These are phyloP conservation scores for Hippocampus kuda DNA, from an alignment of 2,797 vertebrate genomes.

Conservation along the genomic window DNA sequence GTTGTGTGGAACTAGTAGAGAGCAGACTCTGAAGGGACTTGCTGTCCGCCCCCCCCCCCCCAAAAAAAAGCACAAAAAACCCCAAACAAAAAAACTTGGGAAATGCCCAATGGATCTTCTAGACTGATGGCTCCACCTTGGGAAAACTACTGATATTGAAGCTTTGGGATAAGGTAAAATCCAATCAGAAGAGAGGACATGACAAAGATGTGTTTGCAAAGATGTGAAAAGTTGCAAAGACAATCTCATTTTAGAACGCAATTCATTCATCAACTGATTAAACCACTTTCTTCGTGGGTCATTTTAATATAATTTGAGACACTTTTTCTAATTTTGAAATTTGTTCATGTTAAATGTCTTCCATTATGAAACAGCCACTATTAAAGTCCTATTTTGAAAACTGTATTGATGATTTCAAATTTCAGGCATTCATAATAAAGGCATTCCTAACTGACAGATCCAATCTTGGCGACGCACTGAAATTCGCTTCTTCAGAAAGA, in stretches of 20 bases:
- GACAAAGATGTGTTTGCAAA: background rate
- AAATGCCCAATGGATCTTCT: conserved; percentile 5
- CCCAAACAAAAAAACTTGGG: background rate
- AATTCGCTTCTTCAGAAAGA: background rate
- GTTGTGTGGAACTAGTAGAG: conserved; percentile 18
- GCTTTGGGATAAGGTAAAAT: conserved; percentile 12
- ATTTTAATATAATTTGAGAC: too few relatives aligned
- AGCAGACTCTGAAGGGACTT: conserved; percentile 8
- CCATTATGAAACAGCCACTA: too few relatives aligned
- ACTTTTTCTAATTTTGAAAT: too few relatives aligned
- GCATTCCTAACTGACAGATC: background rate
- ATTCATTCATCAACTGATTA: background rate
- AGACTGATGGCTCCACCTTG: conserved; percentile 15
- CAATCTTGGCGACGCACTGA: background rate
- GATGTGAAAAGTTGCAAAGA: background rate
- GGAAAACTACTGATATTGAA: conserved; percentile 27
- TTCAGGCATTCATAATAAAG: background rate
- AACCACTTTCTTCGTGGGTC: background rate
- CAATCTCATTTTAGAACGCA: background rate
- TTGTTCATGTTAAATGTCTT: too few relatives aligned
- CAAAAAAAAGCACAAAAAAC: background rate
- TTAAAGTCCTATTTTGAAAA: background rate
- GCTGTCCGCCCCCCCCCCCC: conserved; percentile 8
- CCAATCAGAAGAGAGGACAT: conserved; percentile 10
- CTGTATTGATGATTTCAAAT: background rate